Evolutionary conservation across 2,888 invertebrate genomes (phyloP), one percentile per base, ranked within the genome.

Genomic region (Eledona agricola): DNA sequence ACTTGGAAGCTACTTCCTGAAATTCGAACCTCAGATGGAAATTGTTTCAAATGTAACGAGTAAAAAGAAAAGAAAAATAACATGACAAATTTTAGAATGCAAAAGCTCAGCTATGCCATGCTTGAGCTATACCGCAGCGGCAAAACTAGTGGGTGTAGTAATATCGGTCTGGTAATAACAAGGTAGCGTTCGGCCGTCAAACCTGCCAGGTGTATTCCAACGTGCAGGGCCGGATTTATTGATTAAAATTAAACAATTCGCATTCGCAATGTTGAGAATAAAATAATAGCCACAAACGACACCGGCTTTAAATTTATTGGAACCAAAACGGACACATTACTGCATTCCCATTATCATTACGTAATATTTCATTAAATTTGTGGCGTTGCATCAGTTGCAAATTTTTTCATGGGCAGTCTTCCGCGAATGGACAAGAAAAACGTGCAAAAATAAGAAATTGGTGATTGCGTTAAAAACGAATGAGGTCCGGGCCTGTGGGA

Each of bases 131-230:
- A 38, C 38, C 37, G 37, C 37, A 37, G 50, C 50, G 38, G 50
- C 50, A 45, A 35, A 43, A 37, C 13, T 47, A 40, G 50, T 55
- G 50, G 50, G 50, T 55, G 55, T 55, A 50, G 50, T 51, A 55
- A 57, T 53, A 57, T 59, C 57, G 59, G 55, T 13, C 49, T 31
- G 59, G 50, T 59, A 59, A 59, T 59, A 55, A 59, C 57, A 59
- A 59, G 59, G 55, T 59, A 59, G 53, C 51, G 38, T 40, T 29
- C 51, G 45, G 29, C 38, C 49, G 42, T 58, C 55, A 55, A 50
- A 51, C 55, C 53, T 58, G 55, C 55, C 55, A 55, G 55, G 58
- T 58, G 55, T 53, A 53, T 34, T 50, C 40, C 50, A 31, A 34
- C 35, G 32, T 46, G 20, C 59, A 59, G 57, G 54, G 23, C 49